Evolutionary conservation across 2,888 invertebrate genomes (phyloP).

Genomic region (Torymus tubicola): DNA sequence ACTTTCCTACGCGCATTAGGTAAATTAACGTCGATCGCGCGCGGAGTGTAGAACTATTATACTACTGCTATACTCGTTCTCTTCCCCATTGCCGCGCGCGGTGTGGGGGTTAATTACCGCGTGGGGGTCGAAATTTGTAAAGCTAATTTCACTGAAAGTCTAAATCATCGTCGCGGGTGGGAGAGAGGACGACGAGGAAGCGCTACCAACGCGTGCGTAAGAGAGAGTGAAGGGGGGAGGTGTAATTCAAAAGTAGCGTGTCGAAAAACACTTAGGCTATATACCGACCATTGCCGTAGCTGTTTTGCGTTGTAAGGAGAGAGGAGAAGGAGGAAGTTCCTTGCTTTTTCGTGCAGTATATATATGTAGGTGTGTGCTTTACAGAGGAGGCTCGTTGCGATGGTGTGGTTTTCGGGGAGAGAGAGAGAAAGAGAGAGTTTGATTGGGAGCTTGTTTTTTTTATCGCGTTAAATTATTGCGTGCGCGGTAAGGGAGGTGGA

Average conservation of each 20-base stretch:
- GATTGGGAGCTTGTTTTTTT: too few species aligned
- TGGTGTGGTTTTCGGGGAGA: too few species aligned
- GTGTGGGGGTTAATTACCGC: conserved; percentile 43
- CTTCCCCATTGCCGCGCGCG: background rate
- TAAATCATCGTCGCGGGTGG: conserved; percentile 52
- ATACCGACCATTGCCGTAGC: background rate
- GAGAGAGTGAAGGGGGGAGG: background rate
- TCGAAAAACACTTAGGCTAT: conserved; percentile 56
- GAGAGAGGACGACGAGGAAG: background rate
- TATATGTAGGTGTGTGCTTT: too few species aligned
- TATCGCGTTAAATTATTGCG: too few species aligned
- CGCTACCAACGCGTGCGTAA: background rate
- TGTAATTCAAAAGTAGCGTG: conserved; percentile 59
- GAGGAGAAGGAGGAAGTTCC: background rate
- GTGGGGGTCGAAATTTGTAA: conserved; percentile 56
- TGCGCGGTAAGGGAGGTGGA: too few species aligned
- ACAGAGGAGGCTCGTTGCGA: too few species aligned
- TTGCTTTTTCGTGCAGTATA: background rate
- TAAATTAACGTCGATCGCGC: conserved; percentile 52
- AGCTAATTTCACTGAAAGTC: conserved; percentile 58
- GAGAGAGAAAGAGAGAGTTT: too few species aligned
- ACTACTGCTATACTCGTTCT: background rate
- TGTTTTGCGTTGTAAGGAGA: background rate
- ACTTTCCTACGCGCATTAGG: conserved; percentile 42
- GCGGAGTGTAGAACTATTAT: conserved; percentile 3